A percentile compares a stretch with the other conserved stretches of the same genome.
Conservation (phyloP, 2,888 invertebrate species). For the Sceliomorpha sp. region DNA sequence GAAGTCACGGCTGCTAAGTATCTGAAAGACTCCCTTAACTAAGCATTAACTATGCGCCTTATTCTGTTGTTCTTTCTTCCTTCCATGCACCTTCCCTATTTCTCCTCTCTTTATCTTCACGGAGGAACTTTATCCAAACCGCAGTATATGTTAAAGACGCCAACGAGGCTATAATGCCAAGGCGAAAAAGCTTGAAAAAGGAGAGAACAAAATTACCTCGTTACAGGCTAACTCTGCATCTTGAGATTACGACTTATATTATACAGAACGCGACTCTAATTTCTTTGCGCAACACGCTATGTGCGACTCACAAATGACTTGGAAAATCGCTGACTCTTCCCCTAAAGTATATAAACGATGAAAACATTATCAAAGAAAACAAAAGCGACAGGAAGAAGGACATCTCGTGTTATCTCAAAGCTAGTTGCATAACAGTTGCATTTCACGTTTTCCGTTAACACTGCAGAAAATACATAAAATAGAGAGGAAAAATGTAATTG, state of each 20-base stretch:
- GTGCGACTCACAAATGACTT: constrained; percentile 14
- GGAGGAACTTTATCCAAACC: constrained; percentile 36
- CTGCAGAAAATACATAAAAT: no score
- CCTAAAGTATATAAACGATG: no score
- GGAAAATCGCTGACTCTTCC: no score
- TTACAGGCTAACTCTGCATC: constrained; percentile 30
- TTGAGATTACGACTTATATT: constrained; percentile 42
- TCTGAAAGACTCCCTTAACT: constrained; percentile 44
- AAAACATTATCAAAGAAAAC: no score
- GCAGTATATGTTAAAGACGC: constrained; percentile 26
- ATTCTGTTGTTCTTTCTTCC: constrained; percentile 30
- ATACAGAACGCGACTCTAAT: constrained; percentile 34
- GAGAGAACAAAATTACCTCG: constrained; percentile 31
- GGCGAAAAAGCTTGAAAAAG: constrained; percentile 22
- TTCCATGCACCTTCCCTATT: constrained; percentile 25
- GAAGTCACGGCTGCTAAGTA: constrained; percentile 44
- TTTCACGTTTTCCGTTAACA: no score
- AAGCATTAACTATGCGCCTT: constrained; percentile 48
- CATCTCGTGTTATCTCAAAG: no score
- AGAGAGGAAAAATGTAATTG: no score
- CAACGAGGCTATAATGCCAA: constrained; percentile 27
- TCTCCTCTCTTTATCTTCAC: constrained; percentile 29
- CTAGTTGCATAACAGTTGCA: no score
- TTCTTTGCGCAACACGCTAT: constrained; percentile 29
- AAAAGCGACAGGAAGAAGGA: no score